Base-by-base conservation (phyloP, 2,113 vertebrate species). In the Engraulis encrasicolus region DNA sequence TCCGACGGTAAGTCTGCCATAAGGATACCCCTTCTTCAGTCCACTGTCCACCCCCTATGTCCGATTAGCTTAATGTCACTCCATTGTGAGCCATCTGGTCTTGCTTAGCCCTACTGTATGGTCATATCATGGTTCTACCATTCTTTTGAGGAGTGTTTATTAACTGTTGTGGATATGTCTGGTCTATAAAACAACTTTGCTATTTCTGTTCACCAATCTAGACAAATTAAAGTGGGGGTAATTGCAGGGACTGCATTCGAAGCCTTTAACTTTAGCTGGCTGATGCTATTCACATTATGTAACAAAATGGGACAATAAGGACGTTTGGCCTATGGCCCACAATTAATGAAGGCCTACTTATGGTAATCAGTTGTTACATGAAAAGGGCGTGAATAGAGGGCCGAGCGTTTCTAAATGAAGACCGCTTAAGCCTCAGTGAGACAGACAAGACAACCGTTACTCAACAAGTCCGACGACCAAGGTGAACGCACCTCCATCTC, bases 1-100 rank as follows among this genome's bases (percentile, higher is more conserved):
- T 92, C 94, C 96, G 91, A 96, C 96, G 95, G 96, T 97, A 92
- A 81, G 95, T 23, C 86, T 78, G 66, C 17, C 31, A n/a, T 74
- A 1, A 3, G 11, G 27, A 34, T 12, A 11, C 27, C 27, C 31
- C 66, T 27, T n/a, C n/a, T n/a, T n/a, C n/a, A n/a, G n/a, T n/a
- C n/a, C n/a, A n/a, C 6, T 1, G n/a, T 7, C 23, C n/a, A 1
- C 7, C 6, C 20, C 23, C n/a, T 7, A 45, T 3, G 40, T 61
- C 6, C 58, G 18, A n/a, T 20, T 23, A 58, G 54, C 20, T 61
- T 61, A n/a, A 61, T 20, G 58, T 61, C 52, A 66, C 58, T 34
- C 11, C 11, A 17, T 31, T 17, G 27, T 34, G 11, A 71, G 34
- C 61, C 27, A 36, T 74, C 66, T 74, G 31, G 15, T 14, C 23